Conservation (phyloP, 2,797 vertebrate genomes). For the Centroberyx gerrardi region DNA sequence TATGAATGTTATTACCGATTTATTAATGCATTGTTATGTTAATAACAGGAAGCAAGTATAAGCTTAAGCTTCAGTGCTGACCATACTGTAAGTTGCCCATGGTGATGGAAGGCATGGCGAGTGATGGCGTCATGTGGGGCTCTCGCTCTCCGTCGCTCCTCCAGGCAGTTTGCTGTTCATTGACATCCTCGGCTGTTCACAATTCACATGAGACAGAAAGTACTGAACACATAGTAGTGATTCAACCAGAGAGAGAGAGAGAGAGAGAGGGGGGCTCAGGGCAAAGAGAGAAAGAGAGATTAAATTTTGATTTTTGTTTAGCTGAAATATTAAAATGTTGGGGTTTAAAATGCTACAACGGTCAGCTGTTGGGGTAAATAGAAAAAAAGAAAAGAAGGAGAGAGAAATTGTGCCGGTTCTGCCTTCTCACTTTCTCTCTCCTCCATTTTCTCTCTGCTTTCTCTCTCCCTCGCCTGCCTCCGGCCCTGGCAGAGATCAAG, state of each 20-base stretch:
- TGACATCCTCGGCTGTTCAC: conserved; percentile 47
- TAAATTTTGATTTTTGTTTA: neutral
- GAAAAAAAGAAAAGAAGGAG: neutral
- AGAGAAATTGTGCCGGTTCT: neutral
- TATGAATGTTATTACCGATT: conserved; percentile 59
- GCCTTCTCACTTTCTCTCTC: neutral
- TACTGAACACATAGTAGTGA: conserved; percentile 36
- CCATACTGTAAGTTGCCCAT: neutral
- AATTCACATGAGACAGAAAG: conserved; percentile 46
- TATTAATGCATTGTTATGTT: conserved; percentile 42
- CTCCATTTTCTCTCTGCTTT: neutral
- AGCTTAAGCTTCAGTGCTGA: conserved; percentile 50
- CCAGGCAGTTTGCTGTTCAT: conserved; percentile 66
- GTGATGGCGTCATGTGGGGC: neutral
- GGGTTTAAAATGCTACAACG: conserved; percentile 23
- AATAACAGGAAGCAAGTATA: conserved; percentile 31
- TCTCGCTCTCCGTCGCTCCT: conserved; percentile 43
- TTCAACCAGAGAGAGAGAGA: conserved; percentile 37
- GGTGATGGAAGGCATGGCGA: neutral
- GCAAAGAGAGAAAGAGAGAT: conserved; percentile 4
- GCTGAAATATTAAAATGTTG: conserved; percentile 5
- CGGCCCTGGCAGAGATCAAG: conserved; percentile 33
- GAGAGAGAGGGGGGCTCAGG: conserved; percentile 17
- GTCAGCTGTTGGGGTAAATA: neutral
- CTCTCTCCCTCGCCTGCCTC: conserved; percentile 14